A percentile compares a stretch with the other conserved stretches of the same genome.
Evolutionary conservation across 1,140 invertebrate genomes (phyloP).

Genomic region (Vanessa tameamea): DNA sequence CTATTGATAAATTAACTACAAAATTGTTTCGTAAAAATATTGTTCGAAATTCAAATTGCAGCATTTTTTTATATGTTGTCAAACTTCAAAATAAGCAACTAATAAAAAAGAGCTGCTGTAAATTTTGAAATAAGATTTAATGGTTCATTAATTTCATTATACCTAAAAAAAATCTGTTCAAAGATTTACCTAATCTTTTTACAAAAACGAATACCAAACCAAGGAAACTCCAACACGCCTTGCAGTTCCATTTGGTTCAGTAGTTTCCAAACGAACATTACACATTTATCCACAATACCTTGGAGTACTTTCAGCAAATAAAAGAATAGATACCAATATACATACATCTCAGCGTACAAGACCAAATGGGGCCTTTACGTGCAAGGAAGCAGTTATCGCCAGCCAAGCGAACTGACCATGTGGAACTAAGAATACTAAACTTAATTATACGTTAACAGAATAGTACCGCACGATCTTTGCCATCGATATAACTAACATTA

Average conservation of each 20-base stretch:
- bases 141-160: too few relatives aligned
- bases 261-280: not conserved
- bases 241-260: not conserved
- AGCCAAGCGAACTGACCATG: constrained; percentile 35
- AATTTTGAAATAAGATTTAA: too few relatives aligned
- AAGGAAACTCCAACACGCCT: too few relatives aligned
- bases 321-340: constrained; percentile 19
- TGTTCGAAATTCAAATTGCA: too few relatives aligned
- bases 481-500: constrained; percentile 7
- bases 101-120: too few relatives aligned
- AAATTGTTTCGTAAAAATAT: too few relatives aligned
- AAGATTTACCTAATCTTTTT: too few relatives aligned
- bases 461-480: constrained; percentile 14
- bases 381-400: constrained; percentile 38
- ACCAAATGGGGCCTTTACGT: constrained; percentile 38
- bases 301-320: constrained; percentile 16
- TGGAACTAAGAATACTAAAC: constrained; percentile 38
- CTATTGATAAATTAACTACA: too few relatives aligned
- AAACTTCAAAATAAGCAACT: too few relatives aligned
- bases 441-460: constrained; percentile 38
- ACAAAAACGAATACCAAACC: too few relatives aligned
- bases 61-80: too few relatives aligned
- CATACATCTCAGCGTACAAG: constrained; percentile 6
- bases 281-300: constrained; percentile 10
- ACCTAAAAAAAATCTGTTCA: too few relatives aligned